Base-by-base conservation (phyloP, 2,113 vertebrate species). In the Colaptes auratus region DNA sequence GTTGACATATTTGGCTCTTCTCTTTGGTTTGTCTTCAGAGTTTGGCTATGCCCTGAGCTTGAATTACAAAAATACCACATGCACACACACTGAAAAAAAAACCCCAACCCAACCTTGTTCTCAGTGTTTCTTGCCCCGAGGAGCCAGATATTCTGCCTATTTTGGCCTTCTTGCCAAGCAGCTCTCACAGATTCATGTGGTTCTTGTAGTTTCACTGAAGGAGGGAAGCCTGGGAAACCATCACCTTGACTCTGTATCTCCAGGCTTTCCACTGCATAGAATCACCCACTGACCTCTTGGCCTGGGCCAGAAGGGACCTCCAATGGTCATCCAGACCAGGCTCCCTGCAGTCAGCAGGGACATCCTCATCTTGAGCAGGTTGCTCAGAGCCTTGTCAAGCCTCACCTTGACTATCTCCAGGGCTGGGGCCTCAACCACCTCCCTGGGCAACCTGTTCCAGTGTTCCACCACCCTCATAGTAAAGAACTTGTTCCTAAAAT, bases 21-120 rank as follows among this genome's bases (percentile, higher is more conserved):
- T 48, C 61, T 82, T 59, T 52, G 64, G 81, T 93, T 92, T 91
- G 56, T 85, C 89, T 93, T 39, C 75, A 77, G 82, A 94, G 50
- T 63, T 82, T 71, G 75, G 52, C 91, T 80, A 78, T 83, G 78
- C 81, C 69, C 71, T 66, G 24, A 90, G 36, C 50, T 73, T n/a
- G 65, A 89, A 36, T 86, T 81, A n/a, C 79, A 93, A 61, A 92
- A 91, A 56, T 52, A 86, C 33, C 80, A 79, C 80, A 75, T 48
- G 71, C 55, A 69, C 53, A 69, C 53, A 46, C 44, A n/a, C n/a
- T n/a, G 9, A 12, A 25, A 44, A 77, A 59, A 46, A 9, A 4
- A 16, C 12, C 50, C 30, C 42, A 33, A 36, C 8, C 15, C 35
- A 33, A 69, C 63, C 58, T 63, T 66, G n/a, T 87, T 92, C 81